phyloP scores from a whole-genome alignment of 1,140 invertebrate genomes.

The Drosophila watanabei region DNA sequence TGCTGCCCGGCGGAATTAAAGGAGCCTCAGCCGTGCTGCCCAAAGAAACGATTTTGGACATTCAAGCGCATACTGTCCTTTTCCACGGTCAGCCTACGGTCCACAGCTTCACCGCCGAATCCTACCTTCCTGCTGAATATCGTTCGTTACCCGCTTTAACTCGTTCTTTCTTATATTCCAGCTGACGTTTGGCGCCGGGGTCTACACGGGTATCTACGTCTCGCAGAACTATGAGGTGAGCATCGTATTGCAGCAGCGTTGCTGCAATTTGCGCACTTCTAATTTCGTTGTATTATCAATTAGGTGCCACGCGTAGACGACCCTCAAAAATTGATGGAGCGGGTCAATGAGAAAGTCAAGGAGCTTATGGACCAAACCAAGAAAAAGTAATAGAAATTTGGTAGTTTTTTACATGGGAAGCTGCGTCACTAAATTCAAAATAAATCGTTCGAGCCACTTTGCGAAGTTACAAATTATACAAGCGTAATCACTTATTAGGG shows the following conservation, averaged over 20 bases:
- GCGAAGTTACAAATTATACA: background rate
- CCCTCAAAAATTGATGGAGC: constrained; percentile 89
- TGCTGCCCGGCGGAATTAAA: constrained; percentile 19
- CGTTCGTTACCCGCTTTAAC: background rate
- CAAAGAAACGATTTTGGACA: constrained; percentile 53
- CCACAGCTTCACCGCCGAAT: background rate
- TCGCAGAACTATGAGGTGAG: constrained; percentile 93
- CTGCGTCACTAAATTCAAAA: constrained; percentile 18
- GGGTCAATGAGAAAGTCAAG: constrained; percentile 86
- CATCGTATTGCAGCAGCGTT: background rate
- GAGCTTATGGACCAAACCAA: constrained; percentile 89
- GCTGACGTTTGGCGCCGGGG: constrained; percentile 91
- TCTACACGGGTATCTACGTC: constrained; percentile 93
- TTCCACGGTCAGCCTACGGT: constrained; percentile 49
- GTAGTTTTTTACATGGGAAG: constrained; percentile 5
- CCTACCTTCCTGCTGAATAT: background rate
- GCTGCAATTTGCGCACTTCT: background rate
- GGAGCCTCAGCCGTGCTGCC: constrained; percentile 46
- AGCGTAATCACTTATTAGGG: background rate
- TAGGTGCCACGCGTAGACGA: constrained; percentile 94
- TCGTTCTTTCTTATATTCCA: constrained; percentile 85
- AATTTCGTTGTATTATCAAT: constrained; percentile 3
- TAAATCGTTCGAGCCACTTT: constrained; percentile 8
- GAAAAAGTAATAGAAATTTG: constrained; percentile 73
- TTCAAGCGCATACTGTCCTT: constrained; percentile 16